Percentiles rank a stretch among this genome's conserved stretches.
These are phyloP conservation scores for Rhogogaster chlorosoma DNA, from an alignment of 2,888 invertebrate species.

Conservation along the genomic window DNA sequence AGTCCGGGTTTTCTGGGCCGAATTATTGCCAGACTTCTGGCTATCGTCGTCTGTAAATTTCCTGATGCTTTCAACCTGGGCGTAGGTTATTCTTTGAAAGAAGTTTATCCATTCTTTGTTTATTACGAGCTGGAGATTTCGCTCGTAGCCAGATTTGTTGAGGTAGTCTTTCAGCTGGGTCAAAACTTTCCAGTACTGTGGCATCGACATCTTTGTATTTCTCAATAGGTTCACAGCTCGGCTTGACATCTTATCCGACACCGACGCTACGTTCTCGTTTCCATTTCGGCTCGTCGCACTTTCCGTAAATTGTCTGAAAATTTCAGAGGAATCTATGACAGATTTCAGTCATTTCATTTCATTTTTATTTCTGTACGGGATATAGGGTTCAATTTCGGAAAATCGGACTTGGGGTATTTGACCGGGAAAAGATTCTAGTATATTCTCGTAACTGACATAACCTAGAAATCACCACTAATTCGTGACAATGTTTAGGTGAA, in stretches of 20 bases:
- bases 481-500: neutral
- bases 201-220: slow-evolving; percentile 73
- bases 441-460: neutral
- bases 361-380: too few species aligned
- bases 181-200: slow-evolving; percentile 78
- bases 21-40: slow-evolving; percentile 50
- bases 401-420: neutral
- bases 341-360: too few species aligned
- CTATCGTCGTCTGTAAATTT: slow-evolving; percentile 61
- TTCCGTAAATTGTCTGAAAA: slow-evolving; percentile 64
- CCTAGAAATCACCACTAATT: neutral
- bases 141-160: slow-evolving; percentile 77
- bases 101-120: slow-evolving; percentile 79
- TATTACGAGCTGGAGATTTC: slow-evolving; percentile 76
- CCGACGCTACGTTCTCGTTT: slow-evolving; percentile 56
- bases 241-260: slow-evolving; percentile 60
- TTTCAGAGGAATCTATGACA: too few species aligned
- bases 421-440: neutral
- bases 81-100: slow-evolving; percentile 77
- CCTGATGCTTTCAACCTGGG: slow-evolving; percentile 68
- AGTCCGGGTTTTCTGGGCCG: slow-evolving; percentile 17
- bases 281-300: slow-evolving; percentile 63
- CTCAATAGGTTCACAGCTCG: slow-evolving; percentile 60
- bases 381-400: too few species aligned
- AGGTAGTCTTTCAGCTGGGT: slow-evolving; percentile 78